Evolutionary conservation across 2,113 vertebrate genomes (phyloP).

Genomic region (Crocuta crocuta): DNA sequence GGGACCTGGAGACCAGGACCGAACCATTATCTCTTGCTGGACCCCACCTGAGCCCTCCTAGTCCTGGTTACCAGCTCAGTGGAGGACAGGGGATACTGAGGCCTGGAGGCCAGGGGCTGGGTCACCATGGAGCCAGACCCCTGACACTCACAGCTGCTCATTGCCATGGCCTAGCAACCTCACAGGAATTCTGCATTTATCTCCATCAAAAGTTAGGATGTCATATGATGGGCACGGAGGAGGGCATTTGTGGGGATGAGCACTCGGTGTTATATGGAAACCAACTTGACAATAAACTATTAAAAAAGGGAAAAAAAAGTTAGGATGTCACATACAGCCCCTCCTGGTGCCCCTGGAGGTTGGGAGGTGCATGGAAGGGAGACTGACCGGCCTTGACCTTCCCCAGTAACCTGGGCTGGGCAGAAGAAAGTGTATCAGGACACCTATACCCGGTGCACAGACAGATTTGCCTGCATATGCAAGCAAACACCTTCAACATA

Average conservation of each 20-base stretch:
- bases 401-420: not conserved
- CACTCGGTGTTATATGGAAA: too few species aligned
- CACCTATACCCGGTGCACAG: accelerated
- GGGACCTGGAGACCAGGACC: not conserved
- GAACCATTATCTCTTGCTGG: not conserved
- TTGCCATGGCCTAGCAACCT: not conserved
- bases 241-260: too few species aligned
- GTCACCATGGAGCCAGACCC: not conserved
- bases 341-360: not conserved
- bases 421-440: not conserved
- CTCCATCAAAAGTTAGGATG: not conserved
- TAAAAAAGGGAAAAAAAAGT: not conserved
- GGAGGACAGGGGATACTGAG: not conserved
- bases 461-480: not conserved
- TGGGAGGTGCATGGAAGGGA: not conserved
- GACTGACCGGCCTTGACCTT: not conserved
- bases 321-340: not conserved
- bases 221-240: too few species aligned
- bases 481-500: not conserved
- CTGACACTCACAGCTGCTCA: not conserved
- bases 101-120: not conserved
- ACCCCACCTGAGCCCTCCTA: not conserved
- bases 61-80: not conserved
- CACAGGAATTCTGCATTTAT: not conserved
- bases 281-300: too few species aligned